Percentiles rank a stretch among this genome's conserved stretches.
phyloP scores from a whole-genome alignment of 2,113 vertebrate genomes.

The Cottus gobio region DNA sequence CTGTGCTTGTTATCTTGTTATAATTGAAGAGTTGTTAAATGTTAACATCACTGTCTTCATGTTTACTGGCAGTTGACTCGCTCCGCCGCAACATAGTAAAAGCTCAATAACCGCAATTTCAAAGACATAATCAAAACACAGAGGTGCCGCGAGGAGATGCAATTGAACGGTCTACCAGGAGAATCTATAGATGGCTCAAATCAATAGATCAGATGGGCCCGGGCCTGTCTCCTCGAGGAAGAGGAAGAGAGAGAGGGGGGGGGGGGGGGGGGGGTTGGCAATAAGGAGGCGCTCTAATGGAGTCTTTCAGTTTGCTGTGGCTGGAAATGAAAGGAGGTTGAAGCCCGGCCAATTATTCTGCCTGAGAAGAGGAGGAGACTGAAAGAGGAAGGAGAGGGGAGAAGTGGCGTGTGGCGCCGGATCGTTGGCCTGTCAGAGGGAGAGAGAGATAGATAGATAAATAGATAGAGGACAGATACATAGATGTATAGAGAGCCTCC shows the following conservation, averaged over 20 bases:
- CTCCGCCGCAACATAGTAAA: conserved; percentile 26
- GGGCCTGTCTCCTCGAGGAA: conserved; percentile 47
- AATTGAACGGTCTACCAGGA: conserved; percentile 29
- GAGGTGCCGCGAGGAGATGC: conserved; percentile 36
- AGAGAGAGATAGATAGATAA: conserved; percentile 20
- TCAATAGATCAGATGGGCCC: conserved; percentile 58
- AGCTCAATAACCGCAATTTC: conserved; percentile 20
- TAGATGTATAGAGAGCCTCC: conserved; percentile 45
- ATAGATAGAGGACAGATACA: conserved; percentile 43
- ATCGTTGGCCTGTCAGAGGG: conserved; percentile 44
- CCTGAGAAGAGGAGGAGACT: conserved; percentile 61
- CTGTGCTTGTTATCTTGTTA: neutral
- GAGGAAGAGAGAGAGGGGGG: neutral
- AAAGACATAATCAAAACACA: conserved; percentile 41
- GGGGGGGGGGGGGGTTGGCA: conserved; percentile 58
- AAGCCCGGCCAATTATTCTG: conserved; percentile 77
- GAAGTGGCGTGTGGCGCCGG: conserved; percentile 71
- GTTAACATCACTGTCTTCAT: conserved; percentile 19
- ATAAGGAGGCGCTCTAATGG: conserved; percentile 71
- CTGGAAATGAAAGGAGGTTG: conserved; percentile 80
- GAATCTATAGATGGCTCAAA: conserved; percentile 55
- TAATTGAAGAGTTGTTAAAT: conserved; percentile 22
- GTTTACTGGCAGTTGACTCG: conserved; percentile 37
- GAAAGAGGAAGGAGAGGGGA: conserved; percentile 51
- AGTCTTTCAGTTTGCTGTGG: conserved; percentile 79